Conservation (phyloP, 2,888 invertebrate genomes). For the Barypeithes pellucidus region DNA sequence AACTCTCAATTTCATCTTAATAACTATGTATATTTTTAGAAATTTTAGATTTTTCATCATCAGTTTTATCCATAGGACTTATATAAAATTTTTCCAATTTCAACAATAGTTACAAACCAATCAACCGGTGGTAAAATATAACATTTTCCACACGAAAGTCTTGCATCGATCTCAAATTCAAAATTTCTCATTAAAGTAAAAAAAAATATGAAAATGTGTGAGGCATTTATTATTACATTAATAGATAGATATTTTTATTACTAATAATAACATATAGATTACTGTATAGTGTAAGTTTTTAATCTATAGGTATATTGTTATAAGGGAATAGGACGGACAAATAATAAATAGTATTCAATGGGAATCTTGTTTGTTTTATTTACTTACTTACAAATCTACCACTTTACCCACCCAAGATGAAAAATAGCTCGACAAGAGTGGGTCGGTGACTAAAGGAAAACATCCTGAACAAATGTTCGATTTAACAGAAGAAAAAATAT, state of each 20-base stretch:
- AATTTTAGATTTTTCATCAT: not conserved
- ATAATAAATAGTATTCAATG: slow-evolving; percentile 50
- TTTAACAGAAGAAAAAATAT: no score
- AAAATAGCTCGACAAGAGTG: no score
- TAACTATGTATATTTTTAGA: not conserved
- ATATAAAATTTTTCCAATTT: no score
- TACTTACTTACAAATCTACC: no score
- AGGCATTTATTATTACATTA: slow-evolving; percentile 41
- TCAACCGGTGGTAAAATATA: not conserved
- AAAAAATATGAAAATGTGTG: not conserved
- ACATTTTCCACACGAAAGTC: slow-evolving; percentile 7
- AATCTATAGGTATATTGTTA: slow-evolving; percentile 47
- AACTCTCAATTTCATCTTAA: not conserved
- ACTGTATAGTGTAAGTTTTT: slow-evolving; percentile 43
- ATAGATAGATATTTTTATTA: slow-evolving; percentile 35
- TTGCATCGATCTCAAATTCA: slow-evolving; percentile 38
- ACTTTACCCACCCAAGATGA: no score
- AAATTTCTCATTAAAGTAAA: slow-evolving; percentile 32
- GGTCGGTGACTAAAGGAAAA: no score
- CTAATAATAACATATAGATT: slow-evolving; percentile 25
- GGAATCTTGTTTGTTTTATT: slow-evolving; percentile 23
- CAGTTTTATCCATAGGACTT: no score
- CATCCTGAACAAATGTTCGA: no score
- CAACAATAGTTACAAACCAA: no score
- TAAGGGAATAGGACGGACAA: slow-evolving; percentile 50